A percentile compares a stretch with the other conserved stretches of the same genome.
These are phyloP conservation scores for Sylvicapra grimmia DNA, from an alignment of 2,113 vertebrate species.

Conservation along the genomic window DNA sequence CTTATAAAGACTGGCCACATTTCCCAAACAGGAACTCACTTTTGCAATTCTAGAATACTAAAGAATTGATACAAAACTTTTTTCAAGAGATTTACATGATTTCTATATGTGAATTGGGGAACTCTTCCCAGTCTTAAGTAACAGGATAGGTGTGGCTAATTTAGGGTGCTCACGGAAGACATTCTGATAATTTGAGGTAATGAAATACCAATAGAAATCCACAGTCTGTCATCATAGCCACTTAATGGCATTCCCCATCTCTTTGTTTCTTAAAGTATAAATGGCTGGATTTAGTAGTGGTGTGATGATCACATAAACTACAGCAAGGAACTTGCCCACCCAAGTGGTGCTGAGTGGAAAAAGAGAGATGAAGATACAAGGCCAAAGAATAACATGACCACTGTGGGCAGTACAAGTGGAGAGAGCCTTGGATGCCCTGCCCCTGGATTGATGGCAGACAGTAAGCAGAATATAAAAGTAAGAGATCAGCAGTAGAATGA, in stretches of 20 bases:
- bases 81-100: neutral
- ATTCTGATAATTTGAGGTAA: neutral
- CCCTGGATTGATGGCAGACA: slow-evolving; percentile 20
- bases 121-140: neutral
- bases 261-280: slow-evolving; percentile 63
- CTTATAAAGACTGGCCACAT: neutral
- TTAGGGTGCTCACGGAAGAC: neutral
- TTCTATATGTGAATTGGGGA: neutral
- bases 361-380: neutral
- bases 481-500: slow-evolving; percentile 34
- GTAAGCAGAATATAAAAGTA: slow-evolving; percentile 40
- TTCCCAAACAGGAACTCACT: neutral
- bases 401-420: slow-evolving; percentile 20
- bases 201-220: neutral
- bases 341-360: neutral
- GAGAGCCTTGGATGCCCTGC: slow-evolving; percentile 40
- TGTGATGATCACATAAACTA: slow-evolving; percentile 53
- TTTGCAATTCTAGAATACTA: neutral
- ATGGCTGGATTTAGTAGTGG: slow-evolving; percentile 61
- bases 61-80: neutral
- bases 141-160: neutral
- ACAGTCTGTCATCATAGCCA: neutral
- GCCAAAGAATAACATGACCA: neutral
- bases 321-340: neutral
- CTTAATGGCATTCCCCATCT: slow-evolving; percentile 7